Base-by-base conservation (phyloP, 35 echinoderm and acorn worm genomes). In the Anneissia japonica region DNA sequence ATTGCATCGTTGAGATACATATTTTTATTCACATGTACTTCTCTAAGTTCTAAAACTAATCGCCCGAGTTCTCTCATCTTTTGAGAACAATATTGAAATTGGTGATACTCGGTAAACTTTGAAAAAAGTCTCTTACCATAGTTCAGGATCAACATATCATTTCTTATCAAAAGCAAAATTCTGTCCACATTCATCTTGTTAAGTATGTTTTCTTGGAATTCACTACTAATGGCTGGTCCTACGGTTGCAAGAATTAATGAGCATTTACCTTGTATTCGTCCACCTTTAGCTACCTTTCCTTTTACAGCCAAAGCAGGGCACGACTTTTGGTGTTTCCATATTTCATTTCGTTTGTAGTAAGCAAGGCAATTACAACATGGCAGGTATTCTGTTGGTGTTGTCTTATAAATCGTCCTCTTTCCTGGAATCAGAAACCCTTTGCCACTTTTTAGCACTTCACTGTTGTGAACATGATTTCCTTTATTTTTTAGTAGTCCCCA, bases 381-480 rank as follows among this genome's bases (percentile, higher is more conserved):
- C 12, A 73, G 45, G 30, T 84, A 84, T 0, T 84, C 83, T 0
- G 39, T 36, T 0, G 10, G 0, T 10, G 13, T 30, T 19, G 46
- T 46, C 1, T n/a, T 2, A n/a, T 4, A 72, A 33, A 29, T 30
- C 34, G 39, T n/a, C 14, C 83, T 43, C 51, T 32, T 84, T 1
- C 30, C 38, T 13, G 83, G 83, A 33, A 84, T 32, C 4, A 84
- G 46, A 5, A 28, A 34, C 0, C 83, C 83, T 31, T 36, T 73
- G 1, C 83, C 83, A 4, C 81, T 73, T 32, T 41, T 32, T n/a
- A 88, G 30, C 21, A 81, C 86, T 28, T 40, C 30, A 30, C 12
- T 55, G 77, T 88, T 88, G n/a, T 88, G 86, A 0, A 45, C 77
- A 81, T 88, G 86, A 88, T 88, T 88, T 23, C 86, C 86, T 56